Evolutionary conservation across 2,113 vertebrate species (phyloP), one percentile per base, ranked within the genome.

Genomic region (Coptodon rendalli): DNA sequence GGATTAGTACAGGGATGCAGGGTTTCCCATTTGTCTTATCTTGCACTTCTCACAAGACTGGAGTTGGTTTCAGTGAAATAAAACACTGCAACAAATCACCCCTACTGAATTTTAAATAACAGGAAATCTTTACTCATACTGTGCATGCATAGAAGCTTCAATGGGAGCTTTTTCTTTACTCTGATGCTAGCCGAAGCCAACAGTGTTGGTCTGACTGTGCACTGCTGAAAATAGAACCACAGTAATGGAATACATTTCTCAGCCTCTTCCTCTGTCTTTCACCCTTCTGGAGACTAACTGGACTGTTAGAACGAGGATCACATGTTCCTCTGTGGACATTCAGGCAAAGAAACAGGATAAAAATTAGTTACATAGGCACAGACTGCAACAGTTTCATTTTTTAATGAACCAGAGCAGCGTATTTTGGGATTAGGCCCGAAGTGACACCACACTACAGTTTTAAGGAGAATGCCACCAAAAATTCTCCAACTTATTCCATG

Each of bases 21-120:
- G 80, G 50, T 50, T 88, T 85, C 86, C 63, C 19, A 45, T 86
- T 63, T 53, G 85, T 68, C 76, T 89, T 83, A 89, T 89, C 78
- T 80, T 61, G 13, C 31, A 31, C 22, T 50, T 43, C 50, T 89
- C 48, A 40, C 61, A 81, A 24, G 54, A 71, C n/a, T 66, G 13
- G 40, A 80, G 24, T 48, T 34, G 19, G 22, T 54, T 85, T 54
- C 34, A 31, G 7, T 24, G 43, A 86, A 82, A 88, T 86, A 76
- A 87, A 90, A 87, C 5, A 10, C 56, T 52, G 54, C 36, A 52
- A 68, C 57, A 83, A 92, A 87, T 73, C 50, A 76, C 57, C 31
- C 43, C 19, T 7, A 24, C 34, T 48, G 10, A 45, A 80, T 78
- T 81, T 52, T 68, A 22, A 78, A 83, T 38, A 38, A 27, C 63